Evolutionary conservation across 2,888 invertebrate species (phyloP), one percentile per base, ranked within the genome.

Genomic region (Protula sp.): DNA sequence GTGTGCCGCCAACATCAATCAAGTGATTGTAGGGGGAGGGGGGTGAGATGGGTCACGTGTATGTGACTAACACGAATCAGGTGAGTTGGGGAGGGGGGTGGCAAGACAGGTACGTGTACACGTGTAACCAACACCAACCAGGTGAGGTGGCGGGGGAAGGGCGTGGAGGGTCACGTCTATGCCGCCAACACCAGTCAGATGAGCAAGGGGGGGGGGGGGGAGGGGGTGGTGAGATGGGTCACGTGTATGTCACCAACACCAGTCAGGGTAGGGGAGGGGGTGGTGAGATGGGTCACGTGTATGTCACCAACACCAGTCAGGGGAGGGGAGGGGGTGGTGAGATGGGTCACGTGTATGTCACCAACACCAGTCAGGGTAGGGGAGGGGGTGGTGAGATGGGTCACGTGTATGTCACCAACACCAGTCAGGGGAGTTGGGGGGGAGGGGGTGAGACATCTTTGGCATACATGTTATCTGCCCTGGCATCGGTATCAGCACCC

Each of bases 311-410:
- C 55, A 62, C 66, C n/a, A 72, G 70, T 52, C 74, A 74, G 58
- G n/a, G n/a, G n/a, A n/a, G n/a, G n/a, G n/a, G n/a, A n/a, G n/a
- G n/a, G n/a, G n/a, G 60, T 30, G 2, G 19, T 4, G 58, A 52
- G 14, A 47, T 61, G 9, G 67, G 60, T 0, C 22, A 31, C 14
- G 54, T 56, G 22, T 56, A 29, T 19, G 62, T 45, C 24, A 28
- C 5, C 66, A 19, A 71, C 55, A 62, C 66, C n/a, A 72, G 70
- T 52, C 74, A 74, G 58, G n/a, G n/a, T n/a, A n/a, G n/a, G n/a
- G n/a, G n/a, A n/a, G n/a, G n/a, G n/a, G n/a, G 61, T 29, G 2
- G 14, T 5, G 57, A 51, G 5, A 38, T 61, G 4, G 66, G 61
- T 0, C n/a, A 30, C 5, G 55, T 58, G 26, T 55, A 30, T 9